Evolutionary conservation across 2,888 invertebrate genomes (phyloP).

Genomic region (Osmoderma eremita): DNA sequence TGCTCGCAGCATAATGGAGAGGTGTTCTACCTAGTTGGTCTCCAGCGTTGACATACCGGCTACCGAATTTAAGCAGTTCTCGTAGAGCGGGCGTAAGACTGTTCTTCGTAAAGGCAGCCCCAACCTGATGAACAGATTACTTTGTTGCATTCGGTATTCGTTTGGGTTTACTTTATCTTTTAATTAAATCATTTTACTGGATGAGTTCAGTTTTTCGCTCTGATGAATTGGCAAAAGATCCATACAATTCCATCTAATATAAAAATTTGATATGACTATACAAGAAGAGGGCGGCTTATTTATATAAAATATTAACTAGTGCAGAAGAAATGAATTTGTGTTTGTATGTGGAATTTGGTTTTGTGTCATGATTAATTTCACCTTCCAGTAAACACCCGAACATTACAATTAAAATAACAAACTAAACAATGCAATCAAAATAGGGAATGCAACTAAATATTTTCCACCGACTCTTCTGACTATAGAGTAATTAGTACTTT

Average conservation of each 20-base stretch:
- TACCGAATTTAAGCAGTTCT: slow-evolving; percentile 41
- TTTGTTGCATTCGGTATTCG: slow-evolving; percentile 33
- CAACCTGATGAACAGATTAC: slow-evolving; percentile 45
- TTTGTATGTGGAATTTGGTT: no score
- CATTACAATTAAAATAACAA: no score
- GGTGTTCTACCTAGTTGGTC: slow-evolving; percentile 59
- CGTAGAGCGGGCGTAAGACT: slow-evolving; percentile 43
- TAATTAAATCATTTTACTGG: slow-evolving; percentile 34
- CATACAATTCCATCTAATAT: slow-evolving; percentile 1
- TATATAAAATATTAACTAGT: no score
- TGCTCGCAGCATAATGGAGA: slow-evolving; percentile 57
- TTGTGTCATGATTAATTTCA: no score
- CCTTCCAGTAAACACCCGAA: no score
- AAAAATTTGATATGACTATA: slow-evolving; percentile 15
- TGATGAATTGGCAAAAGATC: slow-evolving; percentile 16
- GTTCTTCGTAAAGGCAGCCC: slow-evolving; percentile 46
- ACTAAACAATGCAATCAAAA: no score
- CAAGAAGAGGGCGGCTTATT: neutral
- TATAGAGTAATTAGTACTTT: no score
- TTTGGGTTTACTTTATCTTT: slow-evolving; percentile 29
- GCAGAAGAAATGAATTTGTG: no score
- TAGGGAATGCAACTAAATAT: no score
- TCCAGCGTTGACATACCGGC: slow-evolving; percentile 44
- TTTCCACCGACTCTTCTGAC: no score
- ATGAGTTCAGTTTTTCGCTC: slow-evolving; percentile 25